A percentile compares a stretch with the other conserved stretches of the same genome.
phyloP scores from a whole-genome alignment of 2,113 vertebrate species.

The Micronisus gabar region DNA sequence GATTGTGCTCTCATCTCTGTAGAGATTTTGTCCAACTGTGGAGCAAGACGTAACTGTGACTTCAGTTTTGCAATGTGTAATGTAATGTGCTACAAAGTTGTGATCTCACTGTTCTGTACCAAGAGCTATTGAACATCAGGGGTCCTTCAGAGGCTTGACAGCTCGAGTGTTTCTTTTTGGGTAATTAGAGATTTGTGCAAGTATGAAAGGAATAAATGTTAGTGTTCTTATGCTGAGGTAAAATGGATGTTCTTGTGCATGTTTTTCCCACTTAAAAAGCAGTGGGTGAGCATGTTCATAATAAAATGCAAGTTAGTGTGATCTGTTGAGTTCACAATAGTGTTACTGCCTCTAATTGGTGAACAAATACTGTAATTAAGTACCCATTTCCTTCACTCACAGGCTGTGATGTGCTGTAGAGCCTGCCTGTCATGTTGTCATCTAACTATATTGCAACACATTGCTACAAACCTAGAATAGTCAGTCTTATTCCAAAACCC shows the following conservation, averaged over 20 bases:
- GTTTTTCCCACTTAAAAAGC: background rate
- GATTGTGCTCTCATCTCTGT: background rate
- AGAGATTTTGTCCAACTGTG: background rate
- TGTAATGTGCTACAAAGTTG: background rate
- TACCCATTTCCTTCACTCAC: background rate
- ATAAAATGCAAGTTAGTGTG: background rate
- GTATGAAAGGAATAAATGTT: background rate
- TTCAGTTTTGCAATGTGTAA: background rate
- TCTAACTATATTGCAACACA: background rate
- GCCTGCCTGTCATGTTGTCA: background rate
- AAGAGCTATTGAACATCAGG: background rate
- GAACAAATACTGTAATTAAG: background rate
- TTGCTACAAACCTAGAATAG: background rate
- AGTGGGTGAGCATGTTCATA: background rate
- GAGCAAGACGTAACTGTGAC: background rate
- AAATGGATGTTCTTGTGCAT: background rate
- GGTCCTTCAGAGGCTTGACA: background rate
- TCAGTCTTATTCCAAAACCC: background rate
- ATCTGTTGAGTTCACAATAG: background rate
- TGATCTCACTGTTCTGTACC: background rate
- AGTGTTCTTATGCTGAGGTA: background rate
- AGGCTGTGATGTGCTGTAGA: background rate
- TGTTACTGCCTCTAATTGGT: background rate
- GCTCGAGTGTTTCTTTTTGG: background rate
- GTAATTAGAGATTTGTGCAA: background rate